A percentile compares a stretch with the other conserved stretches of the same genome.
These are phyloP conservation scores for Lithosia quadra DNA, from an alignment of 2,888 invertebrate genomes.

Conservation along the genomic window DNA sequence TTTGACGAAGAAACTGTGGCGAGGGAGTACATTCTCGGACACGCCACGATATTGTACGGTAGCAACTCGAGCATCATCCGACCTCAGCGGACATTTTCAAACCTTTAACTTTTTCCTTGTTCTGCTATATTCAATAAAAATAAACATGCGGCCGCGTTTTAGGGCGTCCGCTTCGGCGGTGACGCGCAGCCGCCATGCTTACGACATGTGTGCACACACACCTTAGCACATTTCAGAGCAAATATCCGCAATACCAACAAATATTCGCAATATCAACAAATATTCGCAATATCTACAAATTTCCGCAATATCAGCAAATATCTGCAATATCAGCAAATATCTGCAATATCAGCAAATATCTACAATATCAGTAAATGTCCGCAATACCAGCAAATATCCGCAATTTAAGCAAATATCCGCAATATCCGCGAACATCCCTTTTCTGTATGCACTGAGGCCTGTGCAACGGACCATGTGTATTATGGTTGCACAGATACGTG, in stretches of 20 bases:
- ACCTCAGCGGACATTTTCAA: constrained; percentile 83
- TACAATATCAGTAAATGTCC: constrained; percentile 1
- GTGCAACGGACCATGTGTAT: constrained; percentile 17
- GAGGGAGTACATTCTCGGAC: constrained; percentile 51
- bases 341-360: constrained; percentile 6
- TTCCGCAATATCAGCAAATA: constrained; percentile 1
- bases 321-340: constrained; percentile 4
- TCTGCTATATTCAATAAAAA: constrained; percentile 83
- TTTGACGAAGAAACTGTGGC: constrained; percentile 65
- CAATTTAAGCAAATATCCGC: constrained; percentile 6
- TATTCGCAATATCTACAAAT: too few relatives aligned
- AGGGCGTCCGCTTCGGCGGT: constrained; percentile 77
- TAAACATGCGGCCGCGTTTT: constrained; percentile 81
- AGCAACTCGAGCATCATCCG: constrained; percentile 67
- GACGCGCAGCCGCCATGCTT: constrained; percentile 59
- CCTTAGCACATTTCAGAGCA: constrained; percentile 29
- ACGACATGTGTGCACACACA: constrained; percentile 45
- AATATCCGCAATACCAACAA: neutral
- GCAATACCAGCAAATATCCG: constrained; percentile 3
- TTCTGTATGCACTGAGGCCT: constrained; percentile 15
- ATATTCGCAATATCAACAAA: too few relatives aligned
- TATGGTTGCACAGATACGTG: constrained; percentile 29
- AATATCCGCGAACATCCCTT: neutral
- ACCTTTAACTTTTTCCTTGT: constrained; percentile 80
- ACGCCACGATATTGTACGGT: constrained; percentile 32